Evolutionary conservation across 2,888 invertebrate species (phyloP).

Genomic region (Drosophila fungiperda): DNA sequence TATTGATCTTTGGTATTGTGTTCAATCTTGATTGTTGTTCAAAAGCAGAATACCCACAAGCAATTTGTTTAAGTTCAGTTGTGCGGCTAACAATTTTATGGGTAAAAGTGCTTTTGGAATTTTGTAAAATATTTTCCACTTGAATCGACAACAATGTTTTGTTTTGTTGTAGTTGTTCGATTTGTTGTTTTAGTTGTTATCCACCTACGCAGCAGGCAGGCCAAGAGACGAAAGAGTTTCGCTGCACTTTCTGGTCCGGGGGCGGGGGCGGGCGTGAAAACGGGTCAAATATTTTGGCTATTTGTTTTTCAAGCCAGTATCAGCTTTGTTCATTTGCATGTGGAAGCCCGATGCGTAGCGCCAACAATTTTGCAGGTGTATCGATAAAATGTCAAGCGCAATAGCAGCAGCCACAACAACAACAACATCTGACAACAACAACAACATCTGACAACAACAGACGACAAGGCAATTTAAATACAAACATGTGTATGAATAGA

Average conservation of each 20-base stretch:
- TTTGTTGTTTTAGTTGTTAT: conserved; percentile 10
- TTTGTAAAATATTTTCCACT: conserved; percentile 12
- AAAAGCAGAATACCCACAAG: conserved; percentile 3
- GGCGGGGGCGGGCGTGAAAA: background rate
- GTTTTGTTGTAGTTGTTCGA: conserved; percentile 3
- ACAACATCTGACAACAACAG: conserved; percentile 51
- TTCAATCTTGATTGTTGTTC: conserved; percentile 11
- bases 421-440: conserved; percentile 58
- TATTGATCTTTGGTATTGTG: background rate
- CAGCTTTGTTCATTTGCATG: conserved; percentile 38
- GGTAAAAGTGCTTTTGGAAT: conserved; percentile 1
- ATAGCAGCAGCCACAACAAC: conserved; percentile 27
- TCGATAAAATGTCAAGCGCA: conserved; percentile 73
- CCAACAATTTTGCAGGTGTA: conserved; percentile 66
- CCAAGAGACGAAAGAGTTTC: conserved; percentile 20
- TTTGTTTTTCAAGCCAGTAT: conserved; percentile 24
- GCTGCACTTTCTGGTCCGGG: conserved; percentile 17
- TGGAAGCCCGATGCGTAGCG: conserved; percentile 38
- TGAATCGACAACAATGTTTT: conserved; percentile 1
- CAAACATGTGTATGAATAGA: conserved; percentile 66
- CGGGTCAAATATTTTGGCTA: conserved; percentile 23
- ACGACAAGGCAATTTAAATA: conserved; percentile 79
- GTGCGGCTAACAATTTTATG: conserved; percentile 8
- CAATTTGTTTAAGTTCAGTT: conserved; percentile 2
- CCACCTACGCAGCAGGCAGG: conserved; percentile 7